Base-by-base conservation (phyloP, 2,113 vertebrate genomes). In the Gasterosteus aculeatus region DNA sequence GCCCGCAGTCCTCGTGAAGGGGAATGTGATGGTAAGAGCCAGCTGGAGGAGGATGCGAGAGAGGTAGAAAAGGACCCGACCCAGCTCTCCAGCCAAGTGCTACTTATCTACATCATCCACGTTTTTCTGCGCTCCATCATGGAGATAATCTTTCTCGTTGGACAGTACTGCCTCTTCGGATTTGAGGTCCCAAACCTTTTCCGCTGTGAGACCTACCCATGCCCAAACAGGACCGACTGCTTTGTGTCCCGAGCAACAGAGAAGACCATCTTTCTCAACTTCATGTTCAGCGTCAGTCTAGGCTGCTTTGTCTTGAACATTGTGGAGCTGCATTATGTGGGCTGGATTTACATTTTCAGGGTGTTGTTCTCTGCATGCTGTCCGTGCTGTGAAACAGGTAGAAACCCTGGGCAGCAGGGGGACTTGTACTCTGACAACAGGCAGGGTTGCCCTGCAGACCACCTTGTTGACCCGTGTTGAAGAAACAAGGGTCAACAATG, bases 181-280 rank as follows among this genome's bases (percentile, higher is more conserved):
- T 94, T 92, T 75, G 87, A 92, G 49, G 91, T 93, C 41, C 86
- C 88, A 4, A 81, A 81, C 61, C 88, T 94, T 56, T 93, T 93
- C 78, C 88, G 69, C 47, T 89, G 91, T 53, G 74, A 89, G 35
- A 92, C 88, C 16, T 92, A 92, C 71, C 93, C 90, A 47, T 91
- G 85, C 75, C 91, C 89, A 4, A 92, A 89, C 66, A 87, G 76
- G 74, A 92, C 85, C 6, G 84, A 93, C 81, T 93, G 89, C 74
- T 93, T 93, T 69, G 76, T 94, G 53, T 94, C 91, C 26, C 90
- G 89, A 41, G 91, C 89, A 29, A 92, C 85, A 1, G 90, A 94
- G 81, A 92, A 93, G 76, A 93, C 89, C 46, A 88, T 92, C 69
- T 93, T 94, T 39, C 88, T 95, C 75, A 93, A 92, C 75, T 92